A percentile compares a stretch with the other conserved stretches of the same genome.
Evolutionary conservation across 2,888 invertebrate species (phyloP).

Genomic region (Conops quadrifasciatus): DNA sequence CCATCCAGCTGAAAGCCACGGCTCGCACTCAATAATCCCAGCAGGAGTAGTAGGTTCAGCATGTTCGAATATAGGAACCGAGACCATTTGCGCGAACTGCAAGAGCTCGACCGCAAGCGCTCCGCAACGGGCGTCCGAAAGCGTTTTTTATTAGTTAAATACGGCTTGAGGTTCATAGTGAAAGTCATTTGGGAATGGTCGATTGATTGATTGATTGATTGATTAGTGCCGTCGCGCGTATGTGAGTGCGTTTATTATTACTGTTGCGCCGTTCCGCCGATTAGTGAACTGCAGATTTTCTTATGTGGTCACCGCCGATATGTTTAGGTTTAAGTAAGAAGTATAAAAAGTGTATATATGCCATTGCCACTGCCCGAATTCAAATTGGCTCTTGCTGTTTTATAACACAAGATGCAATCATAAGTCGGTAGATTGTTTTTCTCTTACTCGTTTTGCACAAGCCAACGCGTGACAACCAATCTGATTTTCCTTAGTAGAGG

Average conservation of each 20-base stretch:
- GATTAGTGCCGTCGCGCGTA: neutral
- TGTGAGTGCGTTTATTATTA: neutral
- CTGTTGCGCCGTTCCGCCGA: neutral
- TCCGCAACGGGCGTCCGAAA: conserved; percentile 20
- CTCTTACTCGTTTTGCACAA: neutral
- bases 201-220: neutral
- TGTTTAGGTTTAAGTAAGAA: conserved; percentile 7
- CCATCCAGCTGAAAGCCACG: conserved; percentile 83
- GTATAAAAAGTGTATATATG: neutral
- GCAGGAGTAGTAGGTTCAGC: conserved; percentile 42
- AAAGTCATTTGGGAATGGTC: conserved; percentile 18
- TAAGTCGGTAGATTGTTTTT: too few relatives aligned
- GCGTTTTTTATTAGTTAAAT: conserved; percentile 24
- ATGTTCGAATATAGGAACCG: conserved; percentile 25
- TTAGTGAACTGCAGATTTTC: conserved; percentile 15
- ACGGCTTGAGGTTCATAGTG: conserved; percentile 7
- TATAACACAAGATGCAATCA: too few relatives aligned
- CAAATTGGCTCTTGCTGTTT: neutral
- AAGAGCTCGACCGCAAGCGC: conserved; percentile 30
- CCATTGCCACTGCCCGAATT: conserved; percentile 2
- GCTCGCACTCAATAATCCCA: conserved; percentile 56
- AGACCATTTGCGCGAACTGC: conserved; percentile 29
- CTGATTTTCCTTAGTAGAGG: neutral
- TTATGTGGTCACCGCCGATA: conserved; percentile 13
- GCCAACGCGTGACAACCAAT: neutral